Base-by-base conservation (phyloP, 2,797 vertebrate species). In the Chrysocyon brachyurus region DNA sequence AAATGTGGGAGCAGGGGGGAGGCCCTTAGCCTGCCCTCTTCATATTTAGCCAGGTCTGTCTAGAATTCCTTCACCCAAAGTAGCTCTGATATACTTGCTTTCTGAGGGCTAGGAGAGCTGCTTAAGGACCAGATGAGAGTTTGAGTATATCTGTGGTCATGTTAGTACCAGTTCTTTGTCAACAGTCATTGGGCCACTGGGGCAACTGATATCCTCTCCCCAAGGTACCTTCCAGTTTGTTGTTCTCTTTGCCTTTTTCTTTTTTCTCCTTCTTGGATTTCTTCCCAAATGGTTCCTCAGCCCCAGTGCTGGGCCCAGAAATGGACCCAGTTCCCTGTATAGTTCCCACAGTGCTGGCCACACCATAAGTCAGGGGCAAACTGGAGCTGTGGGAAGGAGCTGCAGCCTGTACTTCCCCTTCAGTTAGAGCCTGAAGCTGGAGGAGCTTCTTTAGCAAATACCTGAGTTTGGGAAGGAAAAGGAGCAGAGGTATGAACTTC, bases 251-350 rank as follows among this genome's bases (percentile, higher is more conserved):
- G 89, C 99, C 99, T 97, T 99, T 98, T 96, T 99, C 99, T 97
- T 99, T 99, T 89, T 99, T 99, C 94, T 99, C 99, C 97, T 99
- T 99, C 98, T 99, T 99, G 79, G 99, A 97, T 98, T 99, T 99
- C 97, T 99, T 99, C 19, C 99, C 98, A 78, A 98, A 85, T 17
- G 98, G 98, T 17, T 99, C 99, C 15, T 99, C 99, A 10, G 83
- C 88, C 70, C 96, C 97, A 86, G 91, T 79, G 91, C 91, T 96
- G 19, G 97, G 87, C 54, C 96, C 94, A n/a, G 97, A 95, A 92
- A 97, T 63, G 2, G 96, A 87, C 91, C 85, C 49, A 61, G 97
- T 61, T 97, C 97, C 96, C 57, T 97, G 98, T 70, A 92, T 66
- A 75, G 98, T n/a, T 93, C 97, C 97, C 70, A 97, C 82, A 16